Evolutionary conservation across 2,888 invertebrate species (phyloP).

Genomic region (Amphipoea lucens): DNA sequence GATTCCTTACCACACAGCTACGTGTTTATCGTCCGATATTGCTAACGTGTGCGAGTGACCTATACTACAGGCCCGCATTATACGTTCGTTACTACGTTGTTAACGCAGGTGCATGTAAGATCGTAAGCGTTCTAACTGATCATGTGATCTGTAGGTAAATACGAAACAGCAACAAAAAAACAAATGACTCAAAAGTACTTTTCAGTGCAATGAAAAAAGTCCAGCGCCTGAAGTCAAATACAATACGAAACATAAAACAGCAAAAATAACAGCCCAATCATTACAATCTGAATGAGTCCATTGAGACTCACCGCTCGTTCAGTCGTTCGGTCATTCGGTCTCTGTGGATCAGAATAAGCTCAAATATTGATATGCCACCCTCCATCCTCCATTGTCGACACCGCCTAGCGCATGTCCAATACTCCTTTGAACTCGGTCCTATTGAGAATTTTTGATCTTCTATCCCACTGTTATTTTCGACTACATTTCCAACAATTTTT

Average conservation of each 20-base stretch:
- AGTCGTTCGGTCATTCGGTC: slow-evolving; percentile 14
- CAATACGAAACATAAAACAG: slow-evolving; percentile 25
- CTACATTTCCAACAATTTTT: slow-evolving; percentile 28
- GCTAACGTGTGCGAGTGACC: too few relatives aligned
- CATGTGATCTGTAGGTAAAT: too few relatives aligned
- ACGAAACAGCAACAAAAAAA: neutral
- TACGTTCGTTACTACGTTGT: too few relatives aligned
- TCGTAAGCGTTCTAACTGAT: too few relatives aligned
- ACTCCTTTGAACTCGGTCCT: slow-evolving; percentile 46
- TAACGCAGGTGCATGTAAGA: too few relatives aligned
- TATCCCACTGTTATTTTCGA: slow-evolving; percentile 31
- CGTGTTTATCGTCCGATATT: too few relatives aligned
- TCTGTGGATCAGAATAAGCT: slow-evolving; percentile 40
- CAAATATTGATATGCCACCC: slow-evolving; percentile 53
- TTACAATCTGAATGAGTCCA: slow-evolving; percentile 45
- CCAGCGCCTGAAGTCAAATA: slow-evolving; percentile 6
- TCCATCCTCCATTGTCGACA: slow-evolving; percentile 44
- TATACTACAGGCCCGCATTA: too few relatives aligned
- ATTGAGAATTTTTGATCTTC: slow-evolving; percentile 43
- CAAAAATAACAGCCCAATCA: slow-evolving; percentile 48
- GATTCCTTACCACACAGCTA: too few relatives aligned
- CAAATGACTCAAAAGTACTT: neutral
- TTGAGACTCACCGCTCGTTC: slow-evolving; percentile 21
- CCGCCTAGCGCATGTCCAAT: slow-evolving; percentile 25
- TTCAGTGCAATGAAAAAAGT: neutral